Base-by-base conservation (phyloP, 2,797 vertebrate genomes). In the Galaxias olidus region DNA sequence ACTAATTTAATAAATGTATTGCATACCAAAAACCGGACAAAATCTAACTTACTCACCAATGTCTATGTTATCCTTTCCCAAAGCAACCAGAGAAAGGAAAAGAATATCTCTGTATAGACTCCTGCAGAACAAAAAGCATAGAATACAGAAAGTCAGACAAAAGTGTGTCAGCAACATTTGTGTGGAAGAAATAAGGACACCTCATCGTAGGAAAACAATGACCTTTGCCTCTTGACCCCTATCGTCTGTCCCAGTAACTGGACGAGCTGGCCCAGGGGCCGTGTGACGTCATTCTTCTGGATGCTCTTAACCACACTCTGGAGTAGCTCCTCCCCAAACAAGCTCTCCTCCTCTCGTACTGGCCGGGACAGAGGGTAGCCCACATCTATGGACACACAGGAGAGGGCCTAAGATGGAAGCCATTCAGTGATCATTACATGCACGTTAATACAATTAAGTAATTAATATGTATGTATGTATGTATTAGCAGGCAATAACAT, bases 71-170 rank as follows among this genome's bases (percentile, higher is more conserved):
- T 94, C 95, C 90, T 94, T 98, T 77, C 98, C 97, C 64, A 99
- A 88, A 77, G 96, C 94, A 84, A 98, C 96, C 49, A 99, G 91
- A 62, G 96, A 92, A 43, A 99, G 92, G 89, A 97, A 99, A 0
- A 99, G 71, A 82, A 98, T 93, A 86, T 99, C 98, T 92, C 98
- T 93, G 82, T 99, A 99, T 70, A 99, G 92, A 83, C 98, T 99
- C 93, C 98, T 99, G n/a, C n/a, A n/a, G n/a, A n/a, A n/a, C n/a
- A n/a, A n/a, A n/a, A n/a, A n/a, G n/a, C n/a, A n/a, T n/a, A n/a
- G n/a, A n/a, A n/a, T n/a, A n/a, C n/a, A n/a, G n/a, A n/a, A n/a
- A n/a, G n/a, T n/a, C n/a, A n/a, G 87, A 59, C 75, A 68, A 62
- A 10, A 61, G n/a, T n/a, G n/a, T n/a, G n/a, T n/a, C n/a, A n/a